Percentiles rank a stretch among this genome's conserved stretches.
phyloP scores from a whole-genome alignment of 2,888 invertebrate genomes.

The Drosophila infuscata region DNA sequence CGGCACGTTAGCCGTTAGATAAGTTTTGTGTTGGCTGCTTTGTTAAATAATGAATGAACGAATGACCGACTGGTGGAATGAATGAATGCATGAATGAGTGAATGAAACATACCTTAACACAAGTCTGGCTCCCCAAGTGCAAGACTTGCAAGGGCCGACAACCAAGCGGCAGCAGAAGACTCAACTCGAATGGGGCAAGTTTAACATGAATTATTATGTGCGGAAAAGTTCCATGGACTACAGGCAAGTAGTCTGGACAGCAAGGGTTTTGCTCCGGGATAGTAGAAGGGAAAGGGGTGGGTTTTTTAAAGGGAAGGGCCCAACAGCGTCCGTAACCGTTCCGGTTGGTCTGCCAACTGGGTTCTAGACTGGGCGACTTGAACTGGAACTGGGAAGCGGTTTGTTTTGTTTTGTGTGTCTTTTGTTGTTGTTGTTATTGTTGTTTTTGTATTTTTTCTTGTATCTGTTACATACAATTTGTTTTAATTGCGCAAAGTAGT shows the following conservation, averaged over 20 bases:
- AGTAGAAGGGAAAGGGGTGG: background rate
- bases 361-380: conserved; percentile 14
- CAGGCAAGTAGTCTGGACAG: conserved; percentile 29
- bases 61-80: conserved; percentile 51
- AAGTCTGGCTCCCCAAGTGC: conserved; percentile 24
- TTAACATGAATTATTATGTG: conserved; percentile 81
- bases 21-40: conserved; percentile 46
- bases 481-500: conserved; percentile 81
- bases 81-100: conserved; percentile 50
- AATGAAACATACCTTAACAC: conserved; percentile 50
- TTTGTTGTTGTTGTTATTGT: conserved; percentile 3
- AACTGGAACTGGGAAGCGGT: conserved; percentile 31
- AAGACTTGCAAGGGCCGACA: conserved; percentile 9
- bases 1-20: conserved; percentile 29
- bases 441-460: conserved; percentile 40
- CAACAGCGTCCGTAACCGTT: conserved; percentile 31
- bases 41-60: conserved; percentile 68
- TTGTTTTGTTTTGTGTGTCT: conserved; percentile 14
- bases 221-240: conserved; percentile 71
- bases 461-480: conserved; percentile 79
- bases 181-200: conserved; percentile 53
- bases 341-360: conserved; percentile 33
- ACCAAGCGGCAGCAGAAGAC: conserved; percentile 10
- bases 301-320: background rate
- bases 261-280: background rate